phyloP scores from a whole-genome alignment of 1,140 invertebrate genomes.

The Drosophila funebris region DNA sequence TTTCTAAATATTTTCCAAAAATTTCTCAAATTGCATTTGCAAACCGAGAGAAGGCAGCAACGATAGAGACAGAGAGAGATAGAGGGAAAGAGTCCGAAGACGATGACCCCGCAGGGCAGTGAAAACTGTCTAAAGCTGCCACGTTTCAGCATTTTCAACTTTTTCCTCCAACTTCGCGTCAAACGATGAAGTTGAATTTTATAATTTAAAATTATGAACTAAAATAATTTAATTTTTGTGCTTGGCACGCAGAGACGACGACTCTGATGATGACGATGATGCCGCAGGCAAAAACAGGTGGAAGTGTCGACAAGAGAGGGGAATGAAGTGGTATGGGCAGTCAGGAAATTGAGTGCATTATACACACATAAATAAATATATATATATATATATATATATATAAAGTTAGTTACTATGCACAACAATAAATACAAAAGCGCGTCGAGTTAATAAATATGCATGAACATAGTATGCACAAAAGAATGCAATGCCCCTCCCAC shows the following conservation, averaged over 20 bases:
- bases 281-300: slow-evolving; percentile 19
- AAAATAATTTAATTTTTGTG: slow-evolving; percentile 78
- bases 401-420: slow-evolving; percentile 56
- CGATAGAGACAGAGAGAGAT: neutral
- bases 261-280: slow-evolving; percentile 7
- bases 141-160: slow-evolving; percentile 51
- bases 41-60: neutral
- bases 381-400: slow-evolving; percentile 33
- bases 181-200: slow-evolving; percentile 57
- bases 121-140: slow-evolving; percentile 45
- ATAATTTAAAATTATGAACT: slow-evolving; percentile 81
- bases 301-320: neutral
- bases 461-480: slow-evolving; percentile 72
- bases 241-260: slow-evolving; percentile 65
- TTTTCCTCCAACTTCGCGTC: slow-evolving; percentile 15
- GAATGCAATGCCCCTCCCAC: slow-evolving; percentile 59
- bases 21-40: slow-evolving; percentile 68
- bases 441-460: slow-evolving; percentile 76
- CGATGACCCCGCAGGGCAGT: slow-evolving; percentile 49
- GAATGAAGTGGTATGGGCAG: slow-evolving; percentile 27
- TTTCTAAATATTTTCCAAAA: slow-evolving; percentile 79
- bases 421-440: slow-evolving; percentile 74
- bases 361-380: slow-evolving; percentile 45
- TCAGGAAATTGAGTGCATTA: slow-evolving; percentile 73
- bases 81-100: neutral